phyloP scores from a whole-genome alignment of 2,113 vertebrate species.

The Hepsetus odoe region DNA sequence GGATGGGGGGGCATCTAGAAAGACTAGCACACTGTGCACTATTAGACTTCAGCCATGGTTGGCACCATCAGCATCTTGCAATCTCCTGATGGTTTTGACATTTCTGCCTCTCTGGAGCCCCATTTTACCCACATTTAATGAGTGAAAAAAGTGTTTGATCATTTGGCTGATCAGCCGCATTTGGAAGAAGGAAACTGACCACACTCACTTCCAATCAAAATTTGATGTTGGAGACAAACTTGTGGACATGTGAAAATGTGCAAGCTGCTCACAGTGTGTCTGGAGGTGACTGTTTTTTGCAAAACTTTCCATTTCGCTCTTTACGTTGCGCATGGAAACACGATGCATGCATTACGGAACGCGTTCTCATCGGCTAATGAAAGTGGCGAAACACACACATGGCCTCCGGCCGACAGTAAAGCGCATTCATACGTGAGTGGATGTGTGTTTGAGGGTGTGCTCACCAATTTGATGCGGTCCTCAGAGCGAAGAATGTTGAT shows the following conservation, averaged over 20 bases:
- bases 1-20: too few relatives aligned
- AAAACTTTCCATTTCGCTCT: background rate
- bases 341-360: constrained; percentile 42
- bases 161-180: too few relatives aligned
- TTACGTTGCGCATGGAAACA: background rate
- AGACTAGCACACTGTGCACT: too few relatives aligned
- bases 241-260: background rate
- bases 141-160: too few relatives aligned
- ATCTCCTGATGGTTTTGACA: too few relatives aligned
- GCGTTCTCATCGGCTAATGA: constrained; percentile 59
- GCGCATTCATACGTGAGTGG: background rate
- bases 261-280: background rate
- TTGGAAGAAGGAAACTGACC: too few relatives aligned
- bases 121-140: too few relatives aligned
- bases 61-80: too few relatives aligned
- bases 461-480: constrained; percentile 96
- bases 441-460: constrained; percentile 12
- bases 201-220: too few relatives aligned
- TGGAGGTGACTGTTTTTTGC: constrained; percentile 10
- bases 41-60: too few relatives aligned
- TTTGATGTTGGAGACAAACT: background rate
- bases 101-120: too few relatives aligned
- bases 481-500: constrained; percentile 95
- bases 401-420: background rate
- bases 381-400: constrained; percentile 51